Percentiles rank a stretch among this genome's conserved stretches.
These are phyloP conservation scores for Malurus melanocephalus DNA, from an alignment of 2,113 vertebrate genomes.

Conservation along the genomic window DNA sequence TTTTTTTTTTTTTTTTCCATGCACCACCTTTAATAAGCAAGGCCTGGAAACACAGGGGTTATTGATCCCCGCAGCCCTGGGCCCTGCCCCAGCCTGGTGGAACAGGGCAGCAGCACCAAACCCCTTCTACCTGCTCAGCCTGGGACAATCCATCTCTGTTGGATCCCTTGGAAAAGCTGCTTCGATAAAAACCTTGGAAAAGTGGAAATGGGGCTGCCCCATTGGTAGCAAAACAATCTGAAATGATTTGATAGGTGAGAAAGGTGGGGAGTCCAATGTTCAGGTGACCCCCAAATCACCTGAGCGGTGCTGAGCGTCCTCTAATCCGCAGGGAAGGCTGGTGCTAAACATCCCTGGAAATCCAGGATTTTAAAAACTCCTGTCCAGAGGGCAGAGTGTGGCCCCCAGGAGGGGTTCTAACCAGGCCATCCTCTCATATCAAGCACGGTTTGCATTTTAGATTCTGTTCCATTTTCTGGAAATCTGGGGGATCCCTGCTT, in stretches of 20 bases:
- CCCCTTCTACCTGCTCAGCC: constrained; percentile 60
- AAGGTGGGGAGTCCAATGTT: background rate
- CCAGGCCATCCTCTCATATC: accelerated
- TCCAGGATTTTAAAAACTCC: background rate
- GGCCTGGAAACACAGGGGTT: constrained; percentile 76
- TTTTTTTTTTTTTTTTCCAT: constrained; percentile 79
- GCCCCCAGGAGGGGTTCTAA: background rate
- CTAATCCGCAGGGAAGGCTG: accelerated
- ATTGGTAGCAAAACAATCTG: background rate
- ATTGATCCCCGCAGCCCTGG: constrained; percentile 72
- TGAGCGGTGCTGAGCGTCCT: background rate
- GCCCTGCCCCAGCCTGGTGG: constrained; percentile 50
- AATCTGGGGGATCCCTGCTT: background rate
- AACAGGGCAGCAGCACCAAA: constrained; percentile 39
- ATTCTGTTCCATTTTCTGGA: accelerated
- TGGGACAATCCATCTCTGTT: constrained; percentile 56
- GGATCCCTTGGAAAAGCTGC: constrained; percentile 19
- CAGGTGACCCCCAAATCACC: background rate
- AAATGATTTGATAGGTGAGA: accelerated
- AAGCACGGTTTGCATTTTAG: background rate
- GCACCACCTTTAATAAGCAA: constrained; percentile 81
- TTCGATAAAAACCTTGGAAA: background rate
- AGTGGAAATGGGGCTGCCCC: background rate
- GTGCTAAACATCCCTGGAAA: background rate
- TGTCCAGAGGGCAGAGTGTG: background rate